Conservation (phyloP, 2,797 vertebrate genomes). For the Australoheros facetus region DNA sequence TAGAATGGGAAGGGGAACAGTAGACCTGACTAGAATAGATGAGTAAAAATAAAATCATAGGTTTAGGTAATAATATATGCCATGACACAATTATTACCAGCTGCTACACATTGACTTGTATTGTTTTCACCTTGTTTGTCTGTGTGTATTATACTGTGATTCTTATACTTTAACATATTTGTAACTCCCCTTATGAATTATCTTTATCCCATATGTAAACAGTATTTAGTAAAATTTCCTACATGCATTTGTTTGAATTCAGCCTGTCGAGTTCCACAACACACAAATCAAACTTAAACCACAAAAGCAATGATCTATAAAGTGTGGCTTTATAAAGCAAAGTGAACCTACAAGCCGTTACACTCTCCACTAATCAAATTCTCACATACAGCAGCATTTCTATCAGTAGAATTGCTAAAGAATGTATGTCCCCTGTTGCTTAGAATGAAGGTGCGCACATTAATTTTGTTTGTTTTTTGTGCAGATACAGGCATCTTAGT, state of each 20-base stretch:
- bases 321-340: not conserved
- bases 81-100: not conserved
- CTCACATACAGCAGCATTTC: not conserved
- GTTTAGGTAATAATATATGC: not conserved
- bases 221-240: not conserved
- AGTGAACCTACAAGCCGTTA: not conserved
- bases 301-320: not conserved
- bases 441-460: not conserved
- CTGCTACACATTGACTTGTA: not conserved
- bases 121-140: not conserved
- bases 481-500: constrained; percentile 35
- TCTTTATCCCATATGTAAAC: not conserved
- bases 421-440: constrained; percentile 16
- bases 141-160: not conserved
- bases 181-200: not conserved
- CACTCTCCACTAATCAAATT: constrained; percentile 1
- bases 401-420: not conserved
- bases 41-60: not conserved
- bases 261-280: not conserved
- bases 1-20: not conserved
- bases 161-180: not conserved
- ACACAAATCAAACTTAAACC: not conserved
- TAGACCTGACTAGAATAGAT: not conserved
- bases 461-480: constrained; percentile 29
- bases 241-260: not conserved